phyloP scores from a whole-genome alignment of 2,797 vertebrate species.

The Sus cebifrons region DNA sequence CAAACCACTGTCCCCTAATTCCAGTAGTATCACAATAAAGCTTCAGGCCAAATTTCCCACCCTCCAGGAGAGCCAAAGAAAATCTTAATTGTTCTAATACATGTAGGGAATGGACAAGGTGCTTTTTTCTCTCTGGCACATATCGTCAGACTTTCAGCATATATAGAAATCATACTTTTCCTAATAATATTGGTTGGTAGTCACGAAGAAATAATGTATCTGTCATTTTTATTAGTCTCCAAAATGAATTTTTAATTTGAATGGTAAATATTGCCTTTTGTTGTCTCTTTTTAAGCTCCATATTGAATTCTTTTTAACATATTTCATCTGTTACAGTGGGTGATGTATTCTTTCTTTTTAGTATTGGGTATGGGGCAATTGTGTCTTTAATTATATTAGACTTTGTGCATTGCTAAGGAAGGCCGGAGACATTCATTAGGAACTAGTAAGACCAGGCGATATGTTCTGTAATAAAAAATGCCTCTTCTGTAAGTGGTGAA shows the following conservation, averaged over 20 bases:
- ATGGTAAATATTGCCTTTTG: conserved; percentile 68
- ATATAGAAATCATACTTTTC: conserved; percentile 77
- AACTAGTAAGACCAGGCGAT: conserved; percentile 73
- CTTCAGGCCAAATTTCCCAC: conserved; percentile 2
- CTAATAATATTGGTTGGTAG: conserved; percentile 73
- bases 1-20: not conserved
- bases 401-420: conserved; percentile 10
- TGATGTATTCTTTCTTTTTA: conserved; percentile 39
- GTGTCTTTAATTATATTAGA: conserved; percentile 3
- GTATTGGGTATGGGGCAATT: not conserved
- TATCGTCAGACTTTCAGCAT: conserved; percentile 69
- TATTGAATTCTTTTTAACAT: conserved; percentile 83
- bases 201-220: conserved; percentile 74
- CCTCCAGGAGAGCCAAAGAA: not conserved
- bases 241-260: conserved; percentile 63
- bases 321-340: conserved; percentile 72
- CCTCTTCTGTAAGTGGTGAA: conserved; percentile 84
- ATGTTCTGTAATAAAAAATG: conserved; percentile 76
- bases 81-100: conserved; percentile 14
- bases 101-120: not conserved
- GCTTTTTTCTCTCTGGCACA: conserved; percentile 54
- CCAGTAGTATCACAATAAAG: not conserved
- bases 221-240: conserved; percentile 73
- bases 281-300: conserved; percentile 5
- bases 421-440: conserved; percentile 63